Evolutionary conservation across 2,888 invertebrate genomes (phyloP).

Genomic region (Fabriciana adippe): DNA sequence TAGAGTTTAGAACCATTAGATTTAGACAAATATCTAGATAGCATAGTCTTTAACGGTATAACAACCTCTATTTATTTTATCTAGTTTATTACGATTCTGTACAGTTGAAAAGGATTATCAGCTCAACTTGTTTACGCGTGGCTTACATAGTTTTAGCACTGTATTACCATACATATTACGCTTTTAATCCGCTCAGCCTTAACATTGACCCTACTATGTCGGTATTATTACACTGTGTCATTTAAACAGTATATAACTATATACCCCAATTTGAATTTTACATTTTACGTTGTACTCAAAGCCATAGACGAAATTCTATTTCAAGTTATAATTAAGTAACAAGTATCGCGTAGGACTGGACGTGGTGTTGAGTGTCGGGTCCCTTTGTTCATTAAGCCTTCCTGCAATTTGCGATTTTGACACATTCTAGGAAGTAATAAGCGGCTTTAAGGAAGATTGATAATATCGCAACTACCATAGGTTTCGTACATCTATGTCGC

Average conservation of each 20-base stretch:
- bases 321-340: conserved; percentile 50
- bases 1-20: too few species aligned
- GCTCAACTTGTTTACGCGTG: conserved; percentile 34
- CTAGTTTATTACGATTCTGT: conserved; percentile 21
- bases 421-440: conserved; percentile 8
- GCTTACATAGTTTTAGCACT: conserved; percentile 36
- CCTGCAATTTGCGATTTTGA: conserved; percentile 22
- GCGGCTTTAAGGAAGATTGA: too few species aligned
- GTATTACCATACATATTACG: conserved; percentile 38
- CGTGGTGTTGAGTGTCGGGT: conserved; percentile 38
- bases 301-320: conserved; percentile 40
- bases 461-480: too few species aligned
- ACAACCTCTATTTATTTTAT: not conserved
- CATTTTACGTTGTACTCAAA: conserved; percentile 16
- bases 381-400: conserved; percentile 55
- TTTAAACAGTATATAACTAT: conserved; percentile 12
- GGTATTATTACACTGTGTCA: conserved; percentile 17
- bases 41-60: too few species aligned
- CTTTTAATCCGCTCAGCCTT: conserved; percentile 30
- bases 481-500: too few species aligned
- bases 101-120: conserved; percentile 30
- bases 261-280: conserved; percentile 17
- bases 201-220: conserved; percentile 25
- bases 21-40: too few species aligned
- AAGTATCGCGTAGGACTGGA: conserved; percentile 39